Conservation (phyloP, 2,113 vertebrate species). For the Gallinago media region DNA sequence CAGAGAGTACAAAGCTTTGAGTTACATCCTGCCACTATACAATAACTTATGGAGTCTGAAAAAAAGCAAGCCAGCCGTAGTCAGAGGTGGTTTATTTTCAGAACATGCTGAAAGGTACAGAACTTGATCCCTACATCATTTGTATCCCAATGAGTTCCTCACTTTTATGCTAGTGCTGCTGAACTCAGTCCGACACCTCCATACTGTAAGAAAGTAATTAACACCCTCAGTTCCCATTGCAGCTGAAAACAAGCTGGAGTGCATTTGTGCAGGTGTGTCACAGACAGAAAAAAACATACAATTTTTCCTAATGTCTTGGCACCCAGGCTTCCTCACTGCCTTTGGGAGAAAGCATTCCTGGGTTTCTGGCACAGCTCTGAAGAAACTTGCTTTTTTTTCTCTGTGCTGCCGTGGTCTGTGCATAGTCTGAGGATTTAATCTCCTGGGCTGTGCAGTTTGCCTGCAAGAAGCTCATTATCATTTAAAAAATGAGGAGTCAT, state of each 20-base stretch:
- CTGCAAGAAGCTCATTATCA: background rate
- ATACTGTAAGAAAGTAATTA: background rate
- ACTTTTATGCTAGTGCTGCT: background rate
- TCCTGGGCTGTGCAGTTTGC: background rate
- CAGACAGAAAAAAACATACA: background rate
- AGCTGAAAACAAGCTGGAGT: background rate
- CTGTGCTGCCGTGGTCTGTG: background rate
- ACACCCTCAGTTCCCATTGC: background rate
- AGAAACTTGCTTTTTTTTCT: background rate
- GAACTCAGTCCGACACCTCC: background rate
- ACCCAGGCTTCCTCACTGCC: background rate
- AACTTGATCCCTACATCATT: background rate
- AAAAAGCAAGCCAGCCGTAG: background rate
- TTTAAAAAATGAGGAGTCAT: background rate
- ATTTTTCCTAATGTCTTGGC: background rate
- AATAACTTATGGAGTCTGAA: background rate
- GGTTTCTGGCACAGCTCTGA: background rate
- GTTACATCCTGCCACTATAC: background rate
- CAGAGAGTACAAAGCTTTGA: background rate
- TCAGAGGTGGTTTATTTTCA: background rate
- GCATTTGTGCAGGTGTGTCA: background rate
- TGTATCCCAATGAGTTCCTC: background rate
- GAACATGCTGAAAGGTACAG: background rate
- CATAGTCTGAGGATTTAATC: background rate
- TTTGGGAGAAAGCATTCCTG: background rate